Evolutionary conservation across 2,113 vertebrate species (phyloP).

Genomic region (Sinocyclocheilus anophthalmus): DNA sequence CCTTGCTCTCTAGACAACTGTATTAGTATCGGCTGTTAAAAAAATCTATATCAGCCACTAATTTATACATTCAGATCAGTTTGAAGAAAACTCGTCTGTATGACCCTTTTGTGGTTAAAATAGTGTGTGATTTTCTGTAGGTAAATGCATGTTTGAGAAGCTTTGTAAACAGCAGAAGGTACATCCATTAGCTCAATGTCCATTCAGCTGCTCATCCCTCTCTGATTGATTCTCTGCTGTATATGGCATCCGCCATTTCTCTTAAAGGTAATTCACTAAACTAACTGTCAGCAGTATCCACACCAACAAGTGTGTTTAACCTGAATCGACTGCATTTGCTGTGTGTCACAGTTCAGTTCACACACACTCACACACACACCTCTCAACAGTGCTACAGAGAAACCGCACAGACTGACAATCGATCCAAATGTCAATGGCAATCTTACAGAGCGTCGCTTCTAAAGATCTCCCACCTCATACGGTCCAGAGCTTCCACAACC

Average conservation of each 20-base stretch:
- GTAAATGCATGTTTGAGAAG: neutral
- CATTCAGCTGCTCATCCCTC: neutral
- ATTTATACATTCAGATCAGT: neutral
- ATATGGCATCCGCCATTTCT: neutral
- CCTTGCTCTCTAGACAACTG: neutral
- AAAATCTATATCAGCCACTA: neutral
- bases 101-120: neutral
- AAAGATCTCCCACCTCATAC: constrained; percentile 56
- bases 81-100: neutral
- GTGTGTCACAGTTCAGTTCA: constrained; percentile 26
- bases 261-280: constrained; percentile 16
- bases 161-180: neutral
- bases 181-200: neutral
- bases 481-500: constrained; percentile 34
- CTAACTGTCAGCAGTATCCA: constrained; percentile 24
- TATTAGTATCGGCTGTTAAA: neutral
- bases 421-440: constrained; percentile 62
- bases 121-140: neutral
- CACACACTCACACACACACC: neutral
- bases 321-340: constrained; percentile 15
- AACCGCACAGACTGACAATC: constrained; percentile 49
- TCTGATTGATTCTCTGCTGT: constrained; percentile 3
- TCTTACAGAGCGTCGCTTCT: constrained; percentile 53
- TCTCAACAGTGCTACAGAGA: constrained; percentile 8
- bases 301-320: neutral